phyloP scores from a whole-genome alignment of 2,113 vertebrate genomes.

The Limnothrissa miodon region DNA sequence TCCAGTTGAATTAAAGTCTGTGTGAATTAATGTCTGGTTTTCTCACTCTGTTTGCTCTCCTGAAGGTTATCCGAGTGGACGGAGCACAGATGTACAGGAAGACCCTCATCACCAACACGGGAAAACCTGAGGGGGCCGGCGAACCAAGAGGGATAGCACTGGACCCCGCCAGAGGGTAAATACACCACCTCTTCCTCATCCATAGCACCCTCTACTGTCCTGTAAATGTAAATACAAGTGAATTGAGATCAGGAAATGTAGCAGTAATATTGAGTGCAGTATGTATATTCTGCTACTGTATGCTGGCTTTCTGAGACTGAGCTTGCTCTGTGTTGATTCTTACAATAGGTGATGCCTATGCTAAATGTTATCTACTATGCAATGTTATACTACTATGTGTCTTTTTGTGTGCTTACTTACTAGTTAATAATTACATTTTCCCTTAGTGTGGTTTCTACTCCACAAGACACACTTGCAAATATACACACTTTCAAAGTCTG shows the following conservation, averaged over 20 bases:
- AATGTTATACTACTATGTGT: no score
- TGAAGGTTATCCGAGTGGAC: conserved; percentile 70
- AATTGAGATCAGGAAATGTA: background rate
- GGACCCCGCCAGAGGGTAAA: conserved; percentile 69
- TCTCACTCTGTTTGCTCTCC: background rate
- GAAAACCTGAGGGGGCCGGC: conserved; percentile 67
- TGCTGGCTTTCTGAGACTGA: no score
- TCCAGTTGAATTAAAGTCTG: background rate
- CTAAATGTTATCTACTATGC: no score
- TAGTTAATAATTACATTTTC: no score
- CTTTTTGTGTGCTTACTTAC: no score
- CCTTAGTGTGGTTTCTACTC: no score
- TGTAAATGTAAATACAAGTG: background rate
- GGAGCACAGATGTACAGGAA: conserved; percentile 65
- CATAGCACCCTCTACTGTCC: background rate
- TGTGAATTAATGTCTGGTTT: background rate
- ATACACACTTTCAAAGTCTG: no score
- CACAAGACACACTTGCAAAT: no score
- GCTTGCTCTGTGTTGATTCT: no score
- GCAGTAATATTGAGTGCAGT: background rate
- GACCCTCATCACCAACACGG: conserved; percentile 65
- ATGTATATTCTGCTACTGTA: no score
- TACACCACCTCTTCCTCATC: background rate
- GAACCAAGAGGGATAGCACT: conserved; percentile 64
- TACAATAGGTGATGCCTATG: no score